Conservation (phyloP, 2,113 vertebrate genomes). For the Gambusia affinis region DNA sequence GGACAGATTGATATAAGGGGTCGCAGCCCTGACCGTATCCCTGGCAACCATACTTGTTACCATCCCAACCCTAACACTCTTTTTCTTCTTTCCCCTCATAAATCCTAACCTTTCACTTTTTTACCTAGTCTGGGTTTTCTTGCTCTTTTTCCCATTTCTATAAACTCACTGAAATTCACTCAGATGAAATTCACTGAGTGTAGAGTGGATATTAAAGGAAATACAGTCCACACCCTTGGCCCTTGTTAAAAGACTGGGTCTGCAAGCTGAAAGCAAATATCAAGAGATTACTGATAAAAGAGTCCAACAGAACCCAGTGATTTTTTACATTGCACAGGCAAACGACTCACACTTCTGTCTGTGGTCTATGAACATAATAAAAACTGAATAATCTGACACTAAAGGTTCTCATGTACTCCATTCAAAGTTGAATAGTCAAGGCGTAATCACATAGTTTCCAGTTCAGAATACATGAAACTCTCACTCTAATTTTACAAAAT, state of each 20-base stretch:
- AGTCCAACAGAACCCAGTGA: neutral
- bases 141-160: conserved; percentile 10
- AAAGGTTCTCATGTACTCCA: too few relatives aligned
- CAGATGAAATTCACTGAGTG: conserved; percentile 18
- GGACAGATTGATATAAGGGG: conserved; percentile 61
- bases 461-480: too few relatives aligned
- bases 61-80: conserved; percentile 11
- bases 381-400: neutral
- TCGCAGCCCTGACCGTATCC: conserved; percentile 53
- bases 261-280: neutral
- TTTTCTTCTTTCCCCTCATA: conserved; percentile 17
- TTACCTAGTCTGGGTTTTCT: neutral
- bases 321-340: neutral
- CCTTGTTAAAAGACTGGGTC: conserved; percentile 13
- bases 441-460: too few relatives aligned
- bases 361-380: neutral
- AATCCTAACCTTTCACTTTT: conserved; percentile 10
- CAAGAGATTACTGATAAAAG: conserved; percentile 1
- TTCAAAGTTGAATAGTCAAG: too few relatives aligned
- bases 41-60: conserved; percentile 51
- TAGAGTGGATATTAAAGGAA: conserved; percentile 25
- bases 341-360: neutral
- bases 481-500: too few relatives aligned
- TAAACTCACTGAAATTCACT: conserved; percentile 20
- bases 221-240: conserved; percentile 21